Evolutionary conservation across 1,140 invertebrate species (phyloP).

Genomic region (Drosophila dunni): DNA sequence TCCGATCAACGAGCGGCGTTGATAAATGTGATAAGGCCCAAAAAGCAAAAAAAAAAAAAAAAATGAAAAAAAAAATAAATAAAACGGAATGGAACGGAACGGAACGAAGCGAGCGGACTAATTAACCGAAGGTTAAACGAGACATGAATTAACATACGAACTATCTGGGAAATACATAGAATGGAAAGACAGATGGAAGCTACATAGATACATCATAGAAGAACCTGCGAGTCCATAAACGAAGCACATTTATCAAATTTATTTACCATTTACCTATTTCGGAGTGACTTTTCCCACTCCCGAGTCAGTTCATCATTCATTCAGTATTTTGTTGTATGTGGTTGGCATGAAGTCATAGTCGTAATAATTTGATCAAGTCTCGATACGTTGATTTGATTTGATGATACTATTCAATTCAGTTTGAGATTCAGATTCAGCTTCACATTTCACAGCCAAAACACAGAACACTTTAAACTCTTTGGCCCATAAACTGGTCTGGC

Average conservation of each 20-base stretch:
- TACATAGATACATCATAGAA: conserved; percentile 8
- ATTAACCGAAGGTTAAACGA: conserved; percentile 75
- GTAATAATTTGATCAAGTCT: conserved; percentile 22
- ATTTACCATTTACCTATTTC: conserved; percentile 1
- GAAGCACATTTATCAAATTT: conserved; percentile 25
- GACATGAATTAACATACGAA: conserved; percentile 60
- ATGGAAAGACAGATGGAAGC: neutral
- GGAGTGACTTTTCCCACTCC: conserved; percentile 1
- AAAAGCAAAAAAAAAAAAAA: no score
- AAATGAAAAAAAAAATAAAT: conserved; percentile 47
- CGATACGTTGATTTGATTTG: conserved; percentile 8
- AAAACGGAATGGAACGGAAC: conserved; percentile 58
- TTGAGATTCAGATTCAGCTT: no score
- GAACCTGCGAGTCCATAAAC: conserved; percentile 5
- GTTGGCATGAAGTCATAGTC: conserved; percentile 13
- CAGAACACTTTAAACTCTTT: conserved; percentile 11
- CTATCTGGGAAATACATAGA: conserved; percentile 28
- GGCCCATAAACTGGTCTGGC: conserved; percentile 29
- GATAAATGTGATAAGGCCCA: conserved; percentile 73
- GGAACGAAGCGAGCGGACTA: conserved; percentile 66
- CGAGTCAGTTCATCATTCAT: conserved; percentile 28
- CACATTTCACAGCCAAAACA: conserved; percentile 10
- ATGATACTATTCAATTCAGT: conserved; percentile 20
- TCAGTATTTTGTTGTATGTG: conserved; percentile 6
- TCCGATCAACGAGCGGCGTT: conserved; percentile 27